Conservation (phyloP, 2,888 invertebrate species). For the Volucella zonaria region DNA sequence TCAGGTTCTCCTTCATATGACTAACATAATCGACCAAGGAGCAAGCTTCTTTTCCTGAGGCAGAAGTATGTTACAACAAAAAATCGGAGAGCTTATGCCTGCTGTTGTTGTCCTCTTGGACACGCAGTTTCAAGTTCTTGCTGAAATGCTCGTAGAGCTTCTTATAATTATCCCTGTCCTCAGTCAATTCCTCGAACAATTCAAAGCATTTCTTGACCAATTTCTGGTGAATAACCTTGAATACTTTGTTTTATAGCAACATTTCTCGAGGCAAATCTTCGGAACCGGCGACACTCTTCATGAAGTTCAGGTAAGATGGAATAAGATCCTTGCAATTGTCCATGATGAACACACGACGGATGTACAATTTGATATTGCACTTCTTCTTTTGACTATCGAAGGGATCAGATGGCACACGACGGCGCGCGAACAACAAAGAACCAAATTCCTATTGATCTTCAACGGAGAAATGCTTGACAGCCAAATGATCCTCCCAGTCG, state of each 20-base stretch:
- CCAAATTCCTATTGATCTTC: constrained; percentile 87
- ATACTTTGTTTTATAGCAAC: constrained; percentile 96
- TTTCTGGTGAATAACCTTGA: constrained; percentile 96
- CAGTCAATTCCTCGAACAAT: constrained; percentile 85
- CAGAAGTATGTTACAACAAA: constrained; percentile 95
- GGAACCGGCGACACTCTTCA: no score
- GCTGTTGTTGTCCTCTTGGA: constrained; percentile 98
- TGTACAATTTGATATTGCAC: constrained; percentile 97
- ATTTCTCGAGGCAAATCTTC: constrained; percentile 83
- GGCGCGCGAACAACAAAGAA: constrained; percentile 95
- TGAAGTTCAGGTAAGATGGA: constrained; percentile 98
- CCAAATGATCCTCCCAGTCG: constrained; percentile 98
- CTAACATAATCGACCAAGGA: constrained; percentile 98
- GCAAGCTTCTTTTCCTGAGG: constrained; percentile 84
- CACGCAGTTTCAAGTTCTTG: constrained; percentile 98
- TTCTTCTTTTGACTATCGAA: constrained; percentile 99
- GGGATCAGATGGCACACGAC: constrained; percentile 97
- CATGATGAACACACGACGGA: constrained; percentile 99
- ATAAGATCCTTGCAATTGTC: constrained; percentile 99
- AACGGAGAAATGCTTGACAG: constrained; percentile 97
- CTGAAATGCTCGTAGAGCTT: constrained; percentile 99
- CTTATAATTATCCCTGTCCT: constrained; percentile 98
- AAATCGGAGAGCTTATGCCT: no score
- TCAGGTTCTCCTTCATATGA: constrained; percentile 99
- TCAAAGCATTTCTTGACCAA: constrained; percentile 99